A percentile compares a stretch with the other conserved stretches of the same genome.
phyloP scores from a whole-genome alignment of 64 coral and sea anemone genomes.

The Catalaphyllia jardinei region DNA sequence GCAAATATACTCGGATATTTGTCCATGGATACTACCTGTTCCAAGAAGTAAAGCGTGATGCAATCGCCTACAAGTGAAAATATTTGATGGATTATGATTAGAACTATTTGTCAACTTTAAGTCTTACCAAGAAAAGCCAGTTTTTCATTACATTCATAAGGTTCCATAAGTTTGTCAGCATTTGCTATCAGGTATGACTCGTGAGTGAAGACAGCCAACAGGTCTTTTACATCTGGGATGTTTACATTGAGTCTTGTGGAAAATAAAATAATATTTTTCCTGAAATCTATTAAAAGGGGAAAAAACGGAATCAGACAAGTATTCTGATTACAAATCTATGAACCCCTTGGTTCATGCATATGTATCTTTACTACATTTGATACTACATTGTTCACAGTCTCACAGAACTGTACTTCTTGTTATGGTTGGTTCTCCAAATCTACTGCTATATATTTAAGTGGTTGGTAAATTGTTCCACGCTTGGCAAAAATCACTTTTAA shows the following conservation, averaged over 20 bases:
- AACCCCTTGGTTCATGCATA: too few relatives aligned
- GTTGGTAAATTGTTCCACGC: too few relatives aligned
- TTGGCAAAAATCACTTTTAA: too few relatives aligned
- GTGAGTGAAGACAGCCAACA: slow-evolving; percentile 80
- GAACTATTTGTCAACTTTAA: not conserved
- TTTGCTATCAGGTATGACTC: slow-evolving; percentile 86
- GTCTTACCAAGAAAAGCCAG: slow-evolving; percentile 73
- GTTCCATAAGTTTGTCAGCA: slow-evolving; percentile 22
- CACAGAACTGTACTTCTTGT: too few relatives aligned
- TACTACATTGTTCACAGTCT: too few relatives aligned
- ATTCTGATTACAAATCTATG: not conserved
- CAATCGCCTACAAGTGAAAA: too few relatives aligned
- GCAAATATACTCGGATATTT: too few relatives aligned
- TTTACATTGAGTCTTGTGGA: slow-evolving; percentile 13
- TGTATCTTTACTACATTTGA: too few relatives aligned
- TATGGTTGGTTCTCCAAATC: too few relatives aligned
- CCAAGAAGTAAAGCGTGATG: too few relatives aligned
- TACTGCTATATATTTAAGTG: too few relatives aligned
- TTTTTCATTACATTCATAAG: slow-evolving; percentile 67
- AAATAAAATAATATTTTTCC: slow-evolving; percentile 23
- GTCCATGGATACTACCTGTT: too few relatives aligned
- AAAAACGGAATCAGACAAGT: not conserved
- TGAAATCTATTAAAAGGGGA: slow-evolving; percentile 12
- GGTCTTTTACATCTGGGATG: slow-evolving; percentile 43
- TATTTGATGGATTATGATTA: not conserved